Percentiles rank a stretch among this genome's conserved stretches.
phyloP scores from a whole-genome alignment of 2,888 invertebrate species.

The Synergus itoensis region DNA sequence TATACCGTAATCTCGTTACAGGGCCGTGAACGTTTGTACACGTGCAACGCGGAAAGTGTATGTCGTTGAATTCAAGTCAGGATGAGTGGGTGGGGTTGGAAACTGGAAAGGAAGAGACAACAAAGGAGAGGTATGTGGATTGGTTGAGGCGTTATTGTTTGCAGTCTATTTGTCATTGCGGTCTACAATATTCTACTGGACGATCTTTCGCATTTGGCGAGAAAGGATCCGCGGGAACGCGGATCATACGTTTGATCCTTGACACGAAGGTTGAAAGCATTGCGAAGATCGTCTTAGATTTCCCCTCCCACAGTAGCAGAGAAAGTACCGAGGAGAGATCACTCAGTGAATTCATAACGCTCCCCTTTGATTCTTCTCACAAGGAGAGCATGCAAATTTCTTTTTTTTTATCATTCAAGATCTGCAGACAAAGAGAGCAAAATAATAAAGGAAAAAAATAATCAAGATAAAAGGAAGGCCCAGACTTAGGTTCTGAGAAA shows the following conservation, averaged over 20 bases:
- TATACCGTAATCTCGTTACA: constrained; percentile 65
- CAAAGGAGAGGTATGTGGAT: constrained; percentile 52
- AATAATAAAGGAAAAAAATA: neutral
- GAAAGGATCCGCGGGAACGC: constrained; percentile 4
- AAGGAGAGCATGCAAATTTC: neutral
- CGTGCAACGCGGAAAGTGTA: constrained; percentile 36
- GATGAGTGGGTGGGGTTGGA: constrained; percentile 46
- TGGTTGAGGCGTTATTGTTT: constrained; percentile 49
- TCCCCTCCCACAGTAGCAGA: constrained; percentile 14
- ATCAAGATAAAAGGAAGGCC: neutral
- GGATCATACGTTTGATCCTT: constrained; percentile 33
- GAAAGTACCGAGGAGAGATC: constrained; percentile 36
- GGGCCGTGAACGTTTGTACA: constrained; percentile 51
- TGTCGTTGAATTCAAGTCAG: constrained; percentile 24
- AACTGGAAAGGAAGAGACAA: constrained; percentile 48
- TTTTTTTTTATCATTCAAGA: neutral
- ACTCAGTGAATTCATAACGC: constrained; percentile 19
- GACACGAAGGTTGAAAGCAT: constrained; percentile 34
- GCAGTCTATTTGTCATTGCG: constrained; percentile 43
- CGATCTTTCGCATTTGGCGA: constrained; percentile 49
- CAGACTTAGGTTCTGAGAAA: neutral
- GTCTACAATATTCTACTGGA: constrained; percentile 40
- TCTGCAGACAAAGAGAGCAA: neutral
- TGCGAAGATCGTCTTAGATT: constrained; percentile 30
- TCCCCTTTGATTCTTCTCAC: neutral